phyloP scores from a whole-genome alignment of 2,113 vertebrate species.

The Craseonycteris thonglongyai region DNA sequence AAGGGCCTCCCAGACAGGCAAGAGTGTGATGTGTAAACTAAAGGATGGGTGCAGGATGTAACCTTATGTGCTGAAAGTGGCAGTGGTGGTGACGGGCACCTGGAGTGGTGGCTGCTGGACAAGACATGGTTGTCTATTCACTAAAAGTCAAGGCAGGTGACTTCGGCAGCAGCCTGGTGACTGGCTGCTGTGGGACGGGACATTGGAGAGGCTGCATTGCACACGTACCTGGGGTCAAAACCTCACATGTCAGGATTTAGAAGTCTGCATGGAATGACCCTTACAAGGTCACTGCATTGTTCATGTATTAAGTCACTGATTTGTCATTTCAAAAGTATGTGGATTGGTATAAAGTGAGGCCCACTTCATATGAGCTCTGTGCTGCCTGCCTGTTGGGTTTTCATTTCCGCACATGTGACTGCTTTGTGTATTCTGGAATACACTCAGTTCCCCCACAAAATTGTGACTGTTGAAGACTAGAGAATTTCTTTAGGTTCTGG shows the following conservation, averaged over 20 bases:
- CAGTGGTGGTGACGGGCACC: background rate
- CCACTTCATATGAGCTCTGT: background rate
- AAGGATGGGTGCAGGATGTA: rapidly evolving
- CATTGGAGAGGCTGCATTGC: background rate
- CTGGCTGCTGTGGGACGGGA: background rate
- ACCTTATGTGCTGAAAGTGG: rapidly evolving
- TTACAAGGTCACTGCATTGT: background rate
- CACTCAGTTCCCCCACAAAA: background rate
- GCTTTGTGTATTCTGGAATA: background rate
- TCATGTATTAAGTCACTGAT: background rate
- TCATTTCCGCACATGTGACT: background rate
- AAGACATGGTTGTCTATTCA: background rate
- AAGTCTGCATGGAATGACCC: background rate
- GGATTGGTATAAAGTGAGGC: background rate
- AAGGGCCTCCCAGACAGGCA: background rate
- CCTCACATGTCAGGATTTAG: background rate
- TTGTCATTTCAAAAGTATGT: background rate
- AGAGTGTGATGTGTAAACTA: background rate
- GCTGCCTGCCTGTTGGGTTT: too few relatives aligned
- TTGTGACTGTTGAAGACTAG: background rate
- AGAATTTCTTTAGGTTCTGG: background rate
- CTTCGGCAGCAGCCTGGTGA: too few relatives aligned
- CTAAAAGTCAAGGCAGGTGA: background rate
- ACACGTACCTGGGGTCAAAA: background rate
- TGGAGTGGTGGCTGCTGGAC: rapidly evolving